A percentile compares a stretch with the other conserved stretches of the same genome.
Conservation (phyloP, 2,113 vertebrate species). For the Zeus faber region DNA sequence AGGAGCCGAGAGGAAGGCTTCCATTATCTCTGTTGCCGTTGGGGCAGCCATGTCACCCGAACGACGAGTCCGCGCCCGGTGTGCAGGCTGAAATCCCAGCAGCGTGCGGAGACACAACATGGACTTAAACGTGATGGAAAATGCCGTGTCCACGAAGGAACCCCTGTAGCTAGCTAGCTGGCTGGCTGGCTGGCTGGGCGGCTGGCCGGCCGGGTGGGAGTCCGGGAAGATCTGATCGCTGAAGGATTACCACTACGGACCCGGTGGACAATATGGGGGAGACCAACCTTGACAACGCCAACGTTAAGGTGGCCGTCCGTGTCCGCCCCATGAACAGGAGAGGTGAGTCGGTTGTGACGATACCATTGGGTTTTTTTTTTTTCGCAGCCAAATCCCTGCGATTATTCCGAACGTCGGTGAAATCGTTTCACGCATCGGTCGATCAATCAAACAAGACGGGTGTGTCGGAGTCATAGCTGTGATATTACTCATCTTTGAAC, state of each 20-base stretch:
- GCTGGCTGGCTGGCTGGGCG: too few species aligned
- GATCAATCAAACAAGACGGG: too few species aligned
- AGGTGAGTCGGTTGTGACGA: constrained; percentile 80
- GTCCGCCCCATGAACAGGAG: constrained; percentile 94
- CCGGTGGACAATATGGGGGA: constrained; percentile 64
- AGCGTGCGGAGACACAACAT: neutral
- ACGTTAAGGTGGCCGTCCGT: constrained; percentile 95
- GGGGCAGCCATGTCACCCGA: neutral
- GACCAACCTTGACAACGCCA: constrained; percentile 82
- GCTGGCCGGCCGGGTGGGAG: neutral
- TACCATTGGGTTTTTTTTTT: too few species aligned
- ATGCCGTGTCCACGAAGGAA: neutral
- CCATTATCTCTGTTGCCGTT: neutral
- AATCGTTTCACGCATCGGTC: too few species aligned
- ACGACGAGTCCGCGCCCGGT: neutral
- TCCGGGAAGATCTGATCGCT: neutral
- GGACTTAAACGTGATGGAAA: neutral
- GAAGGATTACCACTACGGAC: neutral
- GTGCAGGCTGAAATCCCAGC: neutral
- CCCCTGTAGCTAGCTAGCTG: neutral
- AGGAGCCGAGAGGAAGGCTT: neutral
- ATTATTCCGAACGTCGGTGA: too few species aligned
- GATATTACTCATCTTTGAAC: too few species aligned
- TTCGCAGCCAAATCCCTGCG: too few species aligned
- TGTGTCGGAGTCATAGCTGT: too few species aligned